A percentile compares a stretch with the other conserved stretches of the same genome.
phyloP scores from a whole-genome alignment of 2,113 vertebrate genomes.

The Siniperca chuatsi region DNA sequence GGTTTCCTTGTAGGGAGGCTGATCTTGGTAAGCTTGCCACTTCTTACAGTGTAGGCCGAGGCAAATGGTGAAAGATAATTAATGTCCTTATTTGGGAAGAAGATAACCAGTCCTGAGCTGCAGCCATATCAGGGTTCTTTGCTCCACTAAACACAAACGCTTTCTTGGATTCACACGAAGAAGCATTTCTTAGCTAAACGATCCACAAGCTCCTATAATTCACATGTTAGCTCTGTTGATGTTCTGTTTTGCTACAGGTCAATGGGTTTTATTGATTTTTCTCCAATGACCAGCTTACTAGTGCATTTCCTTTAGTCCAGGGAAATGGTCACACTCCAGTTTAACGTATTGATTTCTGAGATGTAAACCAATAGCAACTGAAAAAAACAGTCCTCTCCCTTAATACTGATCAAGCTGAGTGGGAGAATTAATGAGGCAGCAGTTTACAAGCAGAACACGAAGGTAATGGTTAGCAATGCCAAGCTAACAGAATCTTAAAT shows the following conservation, averaged over 20 bases:
- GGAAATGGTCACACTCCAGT: slow-evolving; percentile 56
- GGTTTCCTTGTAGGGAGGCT: slow-evolving; percentile 11
- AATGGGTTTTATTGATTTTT: slow-evolving; percentile 61
- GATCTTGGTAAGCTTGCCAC: not conserved
- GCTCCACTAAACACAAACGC: slow-evolving; percentile 31
- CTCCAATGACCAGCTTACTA: slow-evolving; percentile 46
- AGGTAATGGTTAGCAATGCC: not conserved
- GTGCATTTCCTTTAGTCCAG: slow-evolving; percentile 49
- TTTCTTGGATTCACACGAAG: slow-evolving; percentile 31
- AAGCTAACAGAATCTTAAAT: not conserved
- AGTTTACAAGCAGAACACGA: slow-evolving; percentile 13
- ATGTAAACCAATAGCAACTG: slow-evolving; percentile 33
- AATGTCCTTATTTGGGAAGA: slow-evolving; percentile 47
- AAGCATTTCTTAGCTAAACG: slow-evolving; percentile 13
- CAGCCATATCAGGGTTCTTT: slow-evolving; percentile 4
- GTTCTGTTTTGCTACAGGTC: slow-evolving; percentile 24
- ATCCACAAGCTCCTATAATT: slow-evolving; percentile 21
- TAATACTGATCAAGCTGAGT: not conserved
- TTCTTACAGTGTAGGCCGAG: slow-evolving; percentile 6
- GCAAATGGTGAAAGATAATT: slow-evolving; percentile 11
- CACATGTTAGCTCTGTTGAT: slow-evolving; percentile 27
- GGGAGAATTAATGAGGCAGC: slow-evolving; percentile 24
- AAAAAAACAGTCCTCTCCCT: slow-evolving; percentile 1
- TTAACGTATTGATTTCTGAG: slow-evolving; percentile 67
- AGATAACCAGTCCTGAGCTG: slow-evolving; percentile 9